These are phyloP conservation scores for Sympetrum striolatum DNA, from an alignment of 2,888 invertebrate genomes.

Conservation along the genomic window DNA sequence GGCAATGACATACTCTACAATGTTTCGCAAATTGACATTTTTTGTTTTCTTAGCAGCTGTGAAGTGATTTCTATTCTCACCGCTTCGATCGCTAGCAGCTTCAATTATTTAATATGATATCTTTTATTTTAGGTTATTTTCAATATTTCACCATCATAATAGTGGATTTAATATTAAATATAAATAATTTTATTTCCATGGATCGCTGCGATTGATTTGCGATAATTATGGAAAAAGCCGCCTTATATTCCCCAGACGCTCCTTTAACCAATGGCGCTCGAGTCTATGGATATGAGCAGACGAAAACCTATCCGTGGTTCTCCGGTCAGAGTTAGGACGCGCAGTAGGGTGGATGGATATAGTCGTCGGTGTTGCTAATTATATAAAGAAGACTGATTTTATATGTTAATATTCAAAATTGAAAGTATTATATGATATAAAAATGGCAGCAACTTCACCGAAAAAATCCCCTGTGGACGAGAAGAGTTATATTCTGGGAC, in stretches of 20 bases:
- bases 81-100: slow-evolving; percentile 12
- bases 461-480: slow-evolving; percentile 13
- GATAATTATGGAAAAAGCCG: not conserved
- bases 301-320: not conserved
- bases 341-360: not conserved
- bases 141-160: not conserved
- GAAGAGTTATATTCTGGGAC: slow-evolving; percentile 26
- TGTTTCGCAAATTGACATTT: slow-evolving; percentile 32
- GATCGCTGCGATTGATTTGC: not conserved
- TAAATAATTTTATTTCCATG: not conserved
- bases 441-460: slow-evolving; percentile 3
- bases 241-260: not conserved
- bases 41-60: slow-evolving; percentile 40
- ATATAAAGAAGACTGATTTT: not conserved
- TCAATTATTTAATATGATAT: not conserved
- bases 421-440: not conserved
- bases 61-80: not conserved
- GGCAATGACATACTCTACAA: not conserved
- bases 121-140: not conserved
- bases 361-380: too few relatives aligned
- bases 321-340: not conserved
- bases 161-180: not conserved
- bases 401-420: not conserved
- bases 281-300: slow-evolving; percentile 20
- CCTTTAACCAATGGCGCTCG: not conserved